Base-by-base conservation (phyloP, 2,113 vertebrate species). In the Salvelinus fontinalis region DNA sequence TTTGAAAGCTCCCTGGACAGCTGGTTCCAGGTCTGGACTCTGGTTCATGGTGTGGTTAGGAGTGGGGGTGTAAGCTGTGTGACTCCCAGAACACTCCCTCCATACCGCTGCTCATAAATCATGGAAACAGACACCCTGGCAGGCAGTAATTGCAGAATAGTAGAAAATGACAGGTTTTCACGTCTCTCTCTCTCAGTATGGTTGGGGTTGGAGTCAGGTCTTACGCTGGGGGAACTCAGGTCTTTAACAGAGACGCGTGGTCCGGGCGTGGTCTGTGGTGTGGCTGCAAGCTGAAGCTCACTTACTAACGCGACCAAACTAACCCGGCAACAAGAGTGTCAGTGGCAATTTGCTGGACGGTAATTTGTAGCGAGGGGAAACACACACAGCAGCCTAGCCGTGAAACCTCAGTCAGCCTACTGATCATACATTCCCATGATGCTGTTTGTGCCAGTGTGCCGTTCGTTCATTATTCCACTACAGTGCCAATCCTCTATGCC, bases 281-380 rank as follows among this genome's bases (percentile, higher is more conserved):
- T 70, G 76, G 64, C 73, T 76, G 66, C 67, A 71, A 84, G 86
- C 79, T 86, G 51, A 64, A 66, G 64, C 67, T 24, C 22, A 20
- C 39, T 84, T 71, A 81, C 34, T 74, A 77, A 78, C 29, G 26
- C 54, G 44, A 79, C 67, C 66, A 27, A 79, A 73, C 66, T 78
- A 83, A 90, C 83, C 83, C 82, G 82, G 85, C 71, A 81, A 87
- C 77, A 81, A 72, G 71, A 73, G 73, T 74, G 77, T 84, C 70
- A 71, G 70, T 78, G 75, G 78, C 80, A 20, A 84, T 86, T 86
- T 82, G 78, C 79, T 68, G 27, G 24, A 11, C 62, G 75, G 48
- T 20, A 0, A 27, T 78, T 78, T 78, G 64, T 68, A 78, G 71
- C 13, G 20, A 51, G 39, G 16, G 60, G 69, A 75, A 31, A 62